These are phyloP conservation scores for Periophthalmus modestus DNA, from an alignment of 2,113 vertebrate genomes.

Conservation along the genomic window DNA sequence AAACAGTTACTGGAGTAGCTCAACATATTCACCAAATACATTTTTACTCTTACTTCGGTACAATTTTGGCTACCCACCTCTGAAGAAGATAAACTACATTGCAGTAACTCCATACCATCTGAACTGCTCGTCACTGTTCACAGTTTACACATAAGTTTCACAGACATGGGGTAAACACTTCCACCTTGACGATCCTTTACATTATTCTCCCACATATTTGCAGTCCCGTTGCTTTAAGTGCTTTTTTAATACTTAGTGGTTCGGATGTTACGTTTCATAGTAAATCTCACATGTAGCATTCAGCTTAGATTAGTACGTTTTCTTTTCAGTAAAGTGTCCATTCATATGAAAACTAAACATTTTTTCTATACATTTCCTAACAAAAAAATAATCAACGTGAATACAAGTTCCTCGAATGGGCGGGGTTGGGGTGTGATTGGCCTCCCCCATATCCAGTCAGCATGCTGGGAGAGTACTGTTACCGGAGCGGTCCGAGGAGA, in stretches of 20 bases:
- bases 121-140: slow-evolving; percentile 71
- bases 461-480: slow-evolving; percentile 85
- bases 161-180: slow-evolving; percentile 50
- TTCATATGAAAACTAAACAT: slow-evolving; percentile 81
- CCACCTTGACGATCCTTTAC: slow-evolving; percentile 39
- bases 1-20: background rate
- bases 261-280: slow-evolving; percentile 58
- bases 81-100: slow-evolving; percentile 77
- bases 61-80: background rate
- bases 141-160: slow-evolving; percentile 73
- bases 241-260: slow-evolving; percentile 66
- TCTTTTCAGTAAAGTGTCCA: slow-evolving; percentile 78
- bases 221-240: slow-evolving; percentile 57
- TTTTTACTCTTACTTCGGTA: background rate
- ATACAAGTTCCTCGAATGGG: slow-evolving; percentile 80
- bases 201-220: slow-evolving; percentile 27
- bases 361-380: slow-evolving; percentile 75
- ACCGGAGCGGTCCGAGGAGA: slow-evolving; percentile 43
- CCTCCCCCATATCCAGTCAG: slow-evolving; percentile 80
- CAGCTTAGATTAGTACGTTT: slow-evolving; percentile 72
- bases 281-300: slow-evolving; percentile 53
- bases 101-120: slow-evolving; percentile 74
- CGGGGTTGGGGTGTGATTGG: slow-evolving; percentile 79
- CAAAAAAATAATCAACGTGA: slow-evolving; percentile 75
- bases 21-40: background rate